Percentiles rank a stretch among this genome's conserved stretches.
These are phyloP conservation scores for Neomorphus geoffroyi DNA, from an alignment of 2,797 vertebrate species.

Conservation along the genomic window DNA sequence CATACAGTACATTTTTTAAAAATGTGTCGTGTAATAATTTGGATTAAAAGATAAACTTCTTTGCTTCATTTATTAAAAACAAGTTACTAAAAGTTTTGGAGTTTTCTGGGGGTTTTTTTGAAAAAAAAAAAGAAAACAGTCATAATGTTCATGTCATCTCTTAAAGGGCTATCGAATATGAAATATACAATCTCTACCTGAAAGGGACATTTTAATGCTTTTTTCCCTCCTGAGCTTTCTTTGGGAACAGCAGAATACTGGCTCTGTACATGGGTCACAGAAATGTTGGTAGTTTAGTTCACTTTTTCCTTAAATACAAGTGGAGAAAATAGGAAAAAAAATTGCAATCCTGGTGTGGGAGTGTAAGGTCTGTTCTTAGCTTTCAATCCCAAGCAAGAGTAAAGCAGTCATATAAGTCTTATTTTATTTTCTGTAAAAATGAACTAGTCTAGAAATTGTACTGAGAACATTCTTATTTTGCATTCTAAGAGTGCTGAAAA, in stretches of 20 bases:
- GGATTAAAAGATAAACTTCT: background rate
- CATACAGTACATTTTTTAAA: background rate
- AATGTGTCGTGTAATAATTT: slow-evolving; percentile 1
- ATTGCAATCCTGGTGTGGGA: background rate
- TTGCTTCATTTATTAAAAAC: background rate
- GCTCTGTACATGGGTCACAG: background rate
- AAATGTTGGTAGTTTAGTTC: background rate
- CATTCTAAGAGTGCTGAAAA: background rate
- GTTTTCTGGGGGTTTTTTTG: background rate
- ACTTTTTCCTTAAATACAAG: background rate
- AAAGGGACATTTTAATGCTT: background rate
- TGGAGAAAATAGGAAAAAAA: background rate
- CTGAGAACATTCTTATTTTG: background rate
- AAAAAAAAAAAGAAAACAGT: background rate
- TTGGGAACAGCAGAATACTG: background rate
- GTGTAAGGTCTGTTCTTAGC: background rate
- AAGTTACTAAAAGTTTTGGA: background rate
- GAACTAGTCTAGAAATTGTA: background rate
- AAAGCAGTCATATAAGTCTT: background rate
- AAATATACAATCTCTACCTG: background rate
- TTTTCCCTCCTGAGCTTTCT: background rate
- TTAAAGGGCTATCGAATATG: background rate
- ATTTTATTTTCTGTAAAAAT: background rate
- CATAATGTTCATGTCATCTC: background rate
- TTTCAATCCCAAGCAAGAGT: background rate